A percentile compares a stretch with the other conserved stretches of the same genome.
phyloP scores from a whole-genome alignment of 2,888 invertebrate species.

The Patella ulyssiponensis region DNA sequence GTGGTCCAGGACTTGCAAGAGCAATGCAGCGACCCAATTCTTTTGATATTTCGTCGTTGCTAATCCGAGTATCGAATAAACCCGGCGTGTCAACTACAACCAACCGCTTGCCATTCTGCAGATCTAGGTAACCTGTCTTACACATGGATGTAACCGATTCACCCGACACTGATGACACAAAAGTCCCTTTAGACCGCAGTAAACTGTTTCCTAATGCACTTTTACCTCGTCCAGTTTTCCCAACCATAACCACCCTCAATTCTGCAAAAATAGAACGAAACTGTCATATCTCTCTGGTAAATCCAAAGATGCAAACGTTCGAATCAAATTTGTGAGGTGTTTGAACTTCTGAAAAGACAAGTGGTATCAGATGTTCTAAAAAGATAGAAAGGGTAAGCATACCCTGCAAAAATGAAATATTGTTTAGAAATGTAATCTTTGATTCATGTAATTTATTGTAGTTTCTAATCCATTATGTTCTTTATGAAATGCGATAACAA shows the following conservation, averaged over 20 bases:
- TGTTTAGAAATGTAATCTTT: no score
- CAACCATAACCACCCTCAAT: conserved; percentile 33
- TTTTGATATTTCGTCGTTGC: conserved; percentile 22
- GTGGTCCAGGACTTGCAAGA: conserved; percentile 32
- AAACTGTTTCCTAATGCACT: conserved; percentile 36
- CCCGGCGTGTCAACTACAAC: conserved; percentile 10
- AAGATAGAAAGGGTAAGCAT: no score
- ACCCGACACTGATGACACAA: conserved; percentile 22
- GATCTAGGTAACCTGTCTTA: neutral
- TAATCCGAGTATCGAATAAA: conserved; percentile 33
- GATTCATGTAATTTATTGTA: no score
- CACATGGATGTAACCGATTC: conserved; percentile 30
- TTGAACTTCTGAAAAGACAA: no score
- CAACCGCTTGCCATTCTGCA: conserved; percentile 19
- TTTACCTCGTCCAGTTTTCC: conserved; percentile 35
- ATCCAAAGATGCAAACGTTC: no score
- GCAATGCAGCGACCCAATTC: conserved; percentile 35
- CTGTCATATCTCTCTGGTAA: no score
- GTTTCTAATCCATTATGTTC: no score
- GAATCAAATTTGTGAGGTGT: no score
- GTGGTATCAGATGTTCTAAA: no score
- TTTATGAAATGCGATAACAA: no score
- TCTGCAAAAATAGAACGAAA: conserved; percentile 11
- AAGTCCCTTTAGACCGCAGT: conserved; percentile 10
- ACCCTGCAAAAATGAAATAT: no score